These are phyloP conservation scores for Propithecus perrieri DNA, from an alignment of 2,797 vertebrate species.

Conservation along the genomic window DNA sequence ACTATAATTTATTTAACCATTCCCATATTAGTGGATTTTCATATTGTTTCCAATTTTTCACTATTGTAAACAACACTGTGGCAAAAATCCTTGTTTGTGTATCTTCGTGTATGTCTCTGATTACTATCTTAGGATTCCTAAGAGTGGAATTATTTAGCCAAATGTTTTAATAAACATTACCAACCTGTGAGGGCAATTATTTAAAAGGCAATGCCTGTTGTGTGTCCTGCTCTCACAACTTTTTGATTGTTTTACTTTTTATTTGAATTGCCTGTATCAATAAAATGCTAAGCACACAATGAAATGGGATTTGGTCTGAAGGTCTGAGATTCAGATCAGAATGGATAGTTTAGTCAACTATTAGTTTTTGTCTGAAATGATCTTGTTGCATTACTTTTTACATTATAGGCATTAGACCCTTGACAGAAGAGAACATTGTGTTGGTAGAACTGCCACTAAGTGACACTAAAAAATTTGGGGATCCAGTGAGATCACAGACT, in stretches of 20 bases:
- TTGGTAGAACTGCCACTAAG: neutral
- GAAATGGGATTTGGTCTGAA: constrained; percentile 42
- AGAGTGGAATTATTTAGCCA: neutral
- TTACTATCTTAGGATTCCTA: constrained; percentile 30
- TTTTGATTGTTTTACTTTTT: neutral
- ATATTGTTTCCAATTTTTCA: constrained; percentile 9
- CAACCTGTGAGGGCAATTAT: neutral
- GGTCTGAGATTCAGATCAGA: neutral
- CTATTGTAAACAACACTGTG: neutral
- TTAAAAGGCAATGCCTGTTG: neutral
- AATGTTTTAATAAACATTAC: constrained; percentile 33
- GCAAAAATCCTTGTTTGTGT: constrained; percentile 20
- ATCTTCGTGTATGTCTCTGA: constrained; percentile 5
- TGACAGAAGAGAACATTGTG: constrained; percentile 6
- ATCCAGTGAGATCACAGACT: neutral
- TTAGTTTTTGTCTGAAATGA: constrained; percentile 22
- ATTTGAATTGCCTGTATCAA: neutral
- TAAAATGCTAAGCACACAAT: neutral
- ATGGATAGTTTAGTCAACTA: neutral
- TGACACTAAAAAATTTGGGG: neutral
- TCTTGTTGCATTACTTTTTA: neutral
- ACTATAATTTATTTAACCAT: constrained; percentile 29
- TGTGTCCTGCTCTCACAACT: neutral
- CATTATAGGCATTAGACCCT: neutral
- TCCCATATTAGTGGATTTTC: neutral